phyloP scores from a whole-genome alignment of 2,113 vertebrate species.

The Dipodomys stephensi region DNA sequence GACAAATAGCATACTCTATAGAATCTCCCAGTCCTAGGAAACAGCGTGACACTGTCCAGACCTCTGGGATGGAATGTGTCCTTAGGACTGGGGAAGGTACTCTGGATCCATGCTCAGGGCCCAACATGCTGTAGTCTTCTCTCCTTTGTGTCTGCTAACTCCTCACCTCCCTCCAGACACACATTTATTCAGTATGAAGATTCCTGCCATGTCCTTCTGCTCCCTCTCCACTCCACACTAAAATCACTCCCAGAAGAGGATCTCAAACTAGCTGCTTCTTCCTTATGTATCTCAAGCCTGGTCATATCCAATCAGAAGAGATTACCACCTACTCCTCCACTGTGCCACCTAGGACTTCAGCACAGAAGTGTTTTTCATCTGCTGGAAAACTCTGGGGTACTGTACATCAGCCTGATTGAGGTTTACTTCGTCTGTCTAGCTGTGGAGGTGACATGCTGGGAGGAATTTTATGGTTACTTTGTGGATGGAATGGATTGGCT shows the following conservation, averaged over 20 bases:
- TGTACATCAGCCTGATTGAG: background rate
- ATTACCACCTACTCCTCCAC: rapidly evolving
- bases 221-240: background rate
- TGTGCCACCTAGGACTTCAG: background rate
- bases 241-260: background rate
- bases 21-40: background rate
- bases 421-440: background rate
- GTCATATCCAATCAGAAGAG: background rate
- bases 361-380: background rate
- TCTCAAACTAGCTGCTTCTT: background rate
- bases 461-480: conserved; percentile 45
- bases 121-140: background rate
- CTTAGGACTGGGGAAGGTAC: too few species aligned
- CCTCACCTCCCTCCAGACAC: background rate
- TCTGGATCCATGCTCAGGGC: background rate
- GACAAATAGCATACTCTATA: too few species aligned
- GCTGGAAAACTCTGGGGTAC: background rate
- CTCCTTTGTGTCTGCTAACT: background rate
- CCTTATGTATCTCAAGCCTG: background rate
- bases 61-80: background rate
- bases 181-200: background rate
- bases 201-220: background rate
- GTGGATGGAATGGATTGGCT: background rate
- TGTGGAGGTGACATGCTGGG: background rate
- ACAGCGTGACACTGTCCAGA: background rate